phyloP scores from a whole-genome alignment of 2,888 invertebrate species.

The Callinectes sapidus region DNA sequence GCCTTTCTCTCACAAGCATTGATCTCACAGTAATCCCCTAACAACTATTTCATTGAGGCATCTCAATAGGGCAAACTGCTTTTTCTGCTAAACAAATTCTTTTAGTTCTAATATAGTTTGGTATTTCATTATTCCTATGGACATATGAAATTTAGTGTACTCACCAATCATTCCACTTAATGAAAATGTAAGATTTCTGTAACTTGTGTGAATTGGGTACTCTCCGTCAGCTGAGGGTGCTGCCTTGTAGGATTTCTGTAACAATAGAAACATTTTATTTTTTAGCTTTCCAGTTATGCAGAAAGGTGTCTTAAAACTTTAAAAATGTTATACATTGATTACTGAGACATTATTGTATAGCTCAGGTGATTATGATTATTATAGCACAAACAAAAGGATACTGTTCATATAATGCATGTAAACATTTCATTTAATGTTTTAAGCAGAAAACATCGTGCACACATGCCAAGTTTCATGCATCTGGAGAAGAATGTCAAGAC shows the following conservation, averaged over 20 bases:
- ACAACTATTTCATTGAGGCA: conserved; percentile 39
- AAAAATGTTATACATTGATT: not conserved
- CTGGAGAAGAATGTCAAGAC: not conserved
- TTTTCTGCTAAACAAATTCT: not conserved
- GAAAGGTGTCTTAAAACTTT: conserved; percentile 10
- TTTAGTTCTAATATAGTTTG: not conserved
- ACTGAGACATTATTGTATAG: not conserved
- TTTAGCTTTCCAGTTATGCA: not conserved
- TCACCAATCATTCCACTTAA: not conserved
- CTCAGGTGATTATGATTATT: not conserved
- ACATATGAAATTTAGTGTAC: not conserved
- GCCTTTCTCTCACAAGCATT: conserved; percentile 29
- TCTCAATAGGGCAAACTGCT: conserved; percentile 4
- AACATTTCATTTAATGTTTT: not conserved
- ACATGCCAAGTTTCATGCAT: conserved; percentile 6
- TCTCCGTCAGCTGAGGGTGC: not conserved
- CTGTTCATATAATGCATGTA: not conserved
- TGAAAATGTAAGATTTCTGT: not conserved
- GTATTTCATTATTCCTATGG: not conserved
- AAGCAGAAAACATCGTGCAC: not conserved
- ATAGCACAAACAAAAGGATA: not conserved
- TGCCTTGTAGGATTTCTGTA: not conserved
- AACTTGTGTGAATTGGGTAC: not conserved
- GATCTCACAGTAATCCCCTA: conserved; percentile 54
- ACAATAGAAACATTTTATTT: not conserved